Conservation (phyloP, 92 coral and sea anemone genomes). For the Montipora capitata region DNA sequence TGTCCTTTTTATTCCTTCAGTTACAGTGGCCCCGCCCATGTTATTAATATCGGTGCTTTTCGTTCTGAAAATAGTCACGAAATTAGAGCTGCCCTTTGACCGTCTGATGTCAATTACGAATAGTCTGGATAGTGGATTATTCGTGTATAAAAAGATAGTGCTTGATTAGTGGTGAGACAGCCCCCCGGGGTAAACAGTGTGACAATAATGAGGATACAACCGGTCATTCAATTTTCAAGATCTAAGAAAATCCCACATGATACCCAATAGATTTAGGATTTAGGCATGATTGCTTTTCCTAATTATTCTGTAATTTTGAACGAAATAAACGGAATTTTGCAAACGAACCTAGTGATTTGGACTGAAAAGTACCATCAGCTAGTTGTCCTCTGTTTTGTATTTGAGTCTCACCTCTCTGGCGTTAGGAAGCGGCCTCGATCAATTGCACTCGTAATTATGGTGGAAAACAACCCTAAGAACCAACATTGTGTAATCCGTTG, state of each 20-base stretch:
- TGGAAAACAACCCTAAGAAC: not conserved
- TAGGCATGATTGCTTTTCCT: not conserved
- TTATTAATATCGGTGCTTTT: not conserved
- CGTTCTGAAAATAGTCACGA: constrained; percentile 1
- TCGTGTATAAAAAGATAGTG: not conserved
- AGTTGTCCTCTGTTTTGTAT: not conserved
- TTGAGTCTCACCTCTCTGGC: not conserved
- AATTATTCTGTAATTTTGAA: not conserved
- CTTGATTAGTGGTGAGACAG: not conserved
- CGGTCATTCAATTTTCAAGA: not conserved
- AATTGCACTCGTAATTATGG: not conserved
- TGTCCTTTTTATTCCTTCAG: constrained; percentile 11
- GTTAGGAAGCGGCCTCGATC: not conserved
- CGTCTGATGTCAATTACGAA: not conserved
- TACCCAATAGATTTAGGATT: not conserved
- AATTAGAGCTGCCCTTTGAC: constrained; percentile 20
- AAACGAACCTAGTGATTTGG: not conserved
- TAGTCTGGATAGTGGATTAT: not conserved
- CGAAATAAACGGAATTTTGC: not conserved
- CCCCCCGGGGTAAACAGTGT: not conserved
- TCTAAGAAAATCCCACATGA: not conserved
- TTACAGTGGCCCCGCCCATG: constrained; percentile 13
- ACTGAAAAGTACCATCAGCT: not conserved
- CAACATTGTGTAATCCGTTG: not conserved
- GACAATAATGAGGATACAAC: not conserved